These are phyloP conservation scores for Megaceryle torquata DNA, from an alignment of 2,113 vertebrate genomes.

Conservation along the genomic window DNA sequence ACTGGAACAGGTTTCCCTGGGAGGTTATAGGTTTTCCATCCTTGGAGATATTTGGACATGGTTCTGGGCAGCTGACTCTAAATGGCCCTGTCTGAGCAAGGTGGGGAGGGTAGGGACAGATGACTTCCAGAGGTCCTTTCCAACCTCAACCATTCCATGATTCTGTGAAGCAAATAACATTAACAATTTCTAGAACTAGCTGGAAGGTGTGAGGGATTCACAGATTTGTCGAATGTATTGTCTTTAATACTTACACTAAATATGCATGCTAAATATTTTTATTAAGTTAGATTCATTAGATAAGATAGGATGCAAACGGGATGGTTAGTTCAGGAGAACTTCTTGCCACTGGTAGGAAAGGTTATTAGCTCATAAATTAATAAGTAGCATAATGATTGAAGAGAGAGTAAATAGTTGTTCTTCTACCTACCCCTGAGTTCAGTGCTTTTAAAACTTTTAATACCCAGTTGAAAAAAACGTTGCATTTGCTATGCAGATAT, in stretches of 20 bases:
- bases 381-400: background rate
- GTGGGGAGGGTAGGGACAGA: background rate
- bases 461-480: too few relatives aligned
- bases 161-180: background rate
- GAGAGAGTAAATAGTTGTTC: background rate
- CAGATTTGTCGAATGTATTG: background rate
- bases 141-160: background rate
- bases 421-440: too few relatives aligned
- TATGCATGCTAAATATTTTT: too few relatives aligned
- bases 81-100: background rate
- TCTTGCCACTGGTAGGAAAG: background rate
- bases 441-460: too few relatives aligned
- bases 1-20: too few relatives aligned
- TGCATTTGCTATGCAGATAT: too few relatives aligned
- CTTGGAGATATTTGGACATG: too few relatives aligned
- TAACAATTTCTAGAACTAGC: background rate
- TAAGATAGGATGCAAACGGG: background rate
- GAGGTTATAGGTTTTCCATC: too few relatives aligned
- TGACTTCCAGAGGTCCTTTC: background rate
- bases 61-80: too few relatives aligned
- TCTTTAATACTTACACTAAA: background rate
- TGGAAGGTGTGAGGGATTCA: background rate
- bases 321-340: background rate
- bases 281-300: background rate
- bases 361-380: background rate